Base-by-base conservation (phyloP, 2,113 vertebrate genomes). In the Xenotilapia leptura region DNA sequence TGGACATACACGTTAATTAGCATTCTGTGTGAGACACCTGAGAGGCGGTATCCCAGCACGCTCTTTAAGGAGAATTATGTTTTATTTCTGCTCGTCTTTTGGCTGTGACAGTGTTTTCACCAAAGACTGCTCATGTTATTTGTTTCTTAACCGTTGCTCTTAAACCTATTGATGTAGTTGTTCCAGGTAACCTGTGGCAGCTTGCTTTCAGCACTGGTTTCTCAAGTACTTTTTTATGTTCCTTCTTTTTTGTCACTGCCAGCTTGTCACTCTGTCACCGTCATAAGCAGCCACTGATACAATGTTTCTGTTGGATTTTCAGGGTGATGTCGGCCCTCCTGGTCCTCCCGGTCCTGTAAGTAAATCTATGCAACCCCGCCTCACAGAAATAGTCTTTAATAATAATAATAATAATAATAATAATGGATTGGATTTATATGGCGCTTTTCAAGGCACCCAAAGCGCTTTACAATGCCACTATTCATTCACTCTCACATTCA, bases 311-410 rank as follows among this genome's bases (percentile, higher is more conserved):
- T 79, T 88, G 21, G 80, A 17, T 88, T 86, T 95, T 86, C 85
- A 97, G 97, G 97, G 97, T 82, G 97, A 97, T 70, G 85, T 90
- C 42, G 97, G 97, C 70, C 95, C 92, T n/a, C 94, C 95, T 91
- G 97, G 97, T 94, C 97, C 93, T 13, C 96, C 97, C 38, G 96
- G 96, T 90, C 94, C 95, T 81, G 97, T 97, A 94, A 97, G 96
- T 62, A 65, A 9, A 33, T 11, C 6, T 17, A 12, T 28, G 17
- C 70, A 65, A 70, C 10, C 28, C 21, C 26, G 80, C 21, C 21
- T 23, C 45, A 23, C n/a, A 86, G 8, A 86, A 68, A 80, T 65
- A 21, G 15, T 9, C 2, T 47, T 33, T 33, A 33, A 33, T 33
- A 33, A 33, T 28, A 33, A 33, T 33, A 7, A 33, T 33, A 33